Evolutionary conservation across 2,113 vertebrate genomes (phyloP).

Genomic region (Catharus bicknelli): DNA sequence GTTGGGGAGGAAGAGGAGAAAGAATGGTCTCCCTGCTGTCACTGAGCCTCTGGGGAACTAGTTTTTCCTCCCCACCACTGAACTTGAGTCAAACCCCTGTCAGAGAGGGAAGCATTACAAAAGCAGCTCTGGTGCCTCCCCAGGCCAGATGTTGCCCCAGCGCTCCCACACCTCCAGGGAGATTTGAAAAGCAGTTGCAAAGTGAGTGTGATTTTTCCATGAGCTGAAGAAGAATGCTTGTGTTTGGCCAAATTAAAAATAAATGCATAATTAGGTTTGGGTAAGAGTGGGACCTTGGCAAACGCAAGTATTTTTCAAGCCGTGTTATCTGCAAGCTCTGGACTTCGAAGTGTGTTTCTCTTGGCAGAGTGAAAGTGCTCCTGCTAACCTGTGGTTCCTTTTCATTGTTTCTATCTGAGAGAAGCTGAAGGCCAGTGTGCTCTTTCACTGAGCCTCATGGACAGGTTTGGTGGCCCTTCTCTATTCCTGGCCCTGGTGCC

Average conservation of each 20-base stretch:
- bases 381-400: neutral
- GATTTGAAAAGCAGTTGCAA: neutral
- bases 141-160: neutral
- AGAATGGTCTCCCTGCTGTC: neutral
- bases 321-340: neutral
- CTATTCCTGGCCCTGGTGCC: neutral
- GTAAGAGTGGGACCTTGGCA: constrained; percentile 11
- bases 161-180: rapidly evolving
- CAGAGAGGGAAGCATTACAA: neutral
- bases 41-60: neutral
- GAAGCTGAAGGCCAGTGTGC: neutral
- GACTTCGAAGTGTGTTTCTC: neutral
- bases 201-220: neutral
- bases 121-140: neutral
- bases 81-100: neutral
- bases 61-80: neutral
- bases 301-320: neutral
- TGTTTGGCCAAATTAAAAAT: constrained; percentile 34
- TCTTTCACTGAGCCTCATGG: neutral
- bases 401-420: neutral
- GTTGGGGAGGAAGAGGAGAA: neutral
- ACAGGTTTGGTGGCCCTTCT: neutral
- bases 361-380: neutral
- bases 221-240: neutral
- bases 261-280: neutral